Evolutionary conservation across 1,140 invertebrate species (phyloP).

Genomic region (Bombus cullumanus): DNA sequence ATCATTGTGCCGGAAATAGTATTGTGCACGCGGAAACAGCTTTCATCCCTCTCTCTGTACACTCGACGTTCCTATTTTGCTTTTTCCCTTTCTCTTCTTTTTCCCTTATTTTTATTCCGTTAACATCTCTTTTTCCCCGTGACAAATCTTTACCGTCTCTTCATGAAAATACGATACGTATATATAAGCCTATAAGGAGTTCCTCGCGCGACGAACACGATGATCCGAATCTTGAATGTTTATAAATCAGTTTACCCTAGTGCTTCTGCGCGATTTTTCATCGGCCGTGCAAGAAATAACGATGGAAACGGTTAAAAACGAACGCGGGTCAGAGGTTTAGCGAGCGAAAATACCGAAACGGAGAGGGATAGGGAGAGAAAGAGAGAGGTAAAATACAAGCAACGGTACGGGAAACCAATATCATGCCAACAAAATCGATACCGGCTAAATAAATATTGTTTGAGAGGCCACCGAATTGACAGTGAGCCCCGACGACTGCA

Average conservation of each 20-base stretch:
- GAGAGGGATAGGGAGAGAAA: too few relatives aligned
- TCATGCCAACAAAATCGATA: constrained; percentile 64
- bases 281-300: neutral
- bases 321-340: neutral
- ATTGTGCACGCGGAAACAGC: constrained; percentile 36
- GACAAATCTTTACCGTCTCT: neutral
- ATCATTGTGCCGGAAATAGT: constrained; percentile 43
- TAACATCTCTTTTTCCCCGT: neutral
- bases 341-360: neutral
- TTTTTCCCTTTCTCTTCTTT: neutral
- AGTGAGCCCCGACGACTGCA: constrained; percentile 45
- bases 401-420: constrained; percentile 57
- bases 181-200: neutral
- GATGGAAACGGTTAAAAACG: neutral
- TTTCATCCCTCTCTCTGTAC: neutral
- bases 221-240: neutral
- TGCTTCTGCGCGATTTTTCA: neutral
- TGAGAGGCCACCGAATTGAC: constrained; percentile 60
- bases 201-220: neutral
- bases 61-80: neutral
- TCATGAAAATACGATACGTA: neutral
- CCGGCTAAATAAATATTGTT: constrained; percentile 67
- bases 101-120: neutral
- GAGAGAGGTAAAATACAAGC: constrained; percentile 38
- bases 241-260: constrained; percentile 11